Evolutionary conservation across 2,113 vertebrate species (phyloP).

Genomic region (Perca flavescens): DNA sequence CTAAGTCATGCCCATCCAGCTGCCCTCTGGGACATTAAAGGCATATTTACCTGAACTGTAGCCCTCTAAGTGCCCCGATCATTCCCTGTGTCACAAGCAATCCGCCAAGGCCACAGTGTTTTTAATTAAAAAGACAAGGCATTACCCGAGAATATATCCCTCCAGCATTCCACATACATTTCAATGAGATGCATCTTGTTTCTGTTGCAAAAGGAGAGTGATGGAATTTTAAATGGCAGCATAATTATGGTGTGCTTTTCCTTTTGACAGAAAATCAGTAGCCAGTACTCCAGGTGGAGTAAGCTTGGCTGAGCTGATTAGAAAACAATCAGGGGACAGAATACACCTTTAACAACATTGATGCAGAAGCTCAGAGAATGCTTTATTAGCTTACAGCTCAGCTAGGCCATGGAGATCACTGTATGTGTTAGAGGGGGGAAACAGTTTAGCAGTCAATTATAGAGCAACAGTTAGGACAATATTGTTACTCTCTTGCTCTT

Average conservation of each 20-base stretch:
- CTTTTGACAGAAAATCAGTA: constrained; percentile 84
- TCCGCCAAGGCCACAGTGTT: constrained; percentile 77
- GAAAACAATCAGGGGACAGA: constrained; percentile 77
- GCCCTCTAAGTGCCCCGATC: constrained; percentile 80
- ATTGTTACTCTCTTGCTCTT: constrained; percentile 27
- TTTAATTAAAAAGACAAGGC: constrained; percentile 85
- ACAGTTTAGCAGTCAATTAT: constrained; percentile 65
- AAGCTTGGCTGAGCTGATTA: constrained; percentile 79
- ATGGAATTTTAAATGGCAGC: constrained; percentile 83
- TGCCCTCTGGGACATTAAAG: constrained; percentile 71
- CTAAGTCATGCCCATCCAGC: constrained; percentile 60
- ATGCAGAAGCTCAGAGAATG: constrained; percentile 43
- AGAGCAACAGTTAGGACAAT: constrained; percentile 37
- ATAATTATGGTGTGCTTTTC: constrained; percentile 82
- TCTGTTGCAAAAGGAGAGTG: constrained; percentile 70
- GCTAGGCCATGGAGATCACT: constrained; percentile 46
- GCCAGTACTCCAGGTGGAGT: constrained; percentile 78
- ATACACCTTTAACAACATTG: constrained; percentile 78
- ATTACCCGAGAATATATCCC: constrained; percentile 75
- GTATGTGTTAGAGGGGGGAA: constrained; percentile 40
- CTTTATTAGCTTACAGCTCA: constrained; percentile 63
- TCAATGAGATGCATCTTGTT: constrained; percentile 82
- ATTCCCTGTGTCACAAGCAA: constrained; percentile 81
- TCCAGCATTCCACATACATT: constrained; percentile 76
- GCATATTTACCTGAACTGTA: constrained; percentile 75